These are phyloP conservation scores for Resseliella maxima DNA, from an alignment of 2,888 invertebrate genomes.

Conservation along the genomic window DNA sequence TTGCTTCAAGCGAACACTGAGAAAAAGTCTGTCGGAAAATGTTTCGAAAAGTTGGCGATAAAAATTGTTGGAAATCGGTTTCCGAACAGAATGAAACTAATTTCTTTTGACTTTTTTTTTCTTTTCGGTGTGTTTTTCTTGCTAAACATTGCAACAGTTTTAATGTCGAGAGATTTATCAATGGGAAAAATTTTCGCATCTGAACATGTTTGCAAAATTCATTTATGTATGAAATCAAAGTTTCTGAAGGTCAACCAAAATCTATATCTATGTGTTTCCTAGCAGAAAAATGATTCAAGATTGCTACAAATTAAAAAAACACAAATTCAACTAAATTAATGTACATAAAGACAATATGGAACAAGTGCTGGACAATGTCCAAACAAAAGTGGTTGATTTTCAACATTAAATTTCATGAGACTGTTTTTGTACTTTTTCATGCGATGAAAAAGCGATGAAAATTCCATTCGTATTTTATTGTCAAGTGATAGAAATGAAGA, in stretches of 20 bases:
- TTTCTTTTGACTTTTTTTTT: background rate
- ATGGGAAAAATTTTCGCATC: background rate
- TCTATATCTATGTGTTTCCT: background rate
- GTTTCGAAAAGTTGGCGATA: background rate
- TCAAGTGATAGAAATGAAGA: background rate
- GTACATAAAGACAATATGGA: background rate
- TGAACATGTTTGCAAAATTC: background rate
- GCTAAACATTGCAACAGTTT: background rate
- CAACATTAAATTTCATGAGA: background rate
- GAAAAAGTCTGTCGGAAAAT: background rate
- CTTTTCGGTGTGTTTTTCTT: background rate
- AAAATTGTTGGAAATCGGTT: conserved; percentile 23
- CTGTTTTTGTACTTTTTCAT: background rate
- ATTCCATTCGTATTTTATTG: background rate
- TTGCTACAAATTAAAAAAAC: background rate
- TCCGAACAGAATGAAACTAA: conserved; percentile 30
- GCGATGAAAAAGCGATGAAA: background rate
- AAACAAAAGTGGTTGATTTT: background rate
- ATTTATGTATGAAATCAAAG: background rate
- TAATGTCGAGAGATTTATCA: background rate
- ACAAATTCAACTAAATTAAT: background rate
- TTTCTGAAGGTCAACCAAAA: background rate
- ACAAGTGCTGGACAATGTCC: background rate
- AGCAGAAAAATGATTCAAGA: background rate
- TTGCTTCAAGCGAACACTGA: background rate